Evolutionary conservation across 2,797 vertebrate genomes (phyloP).

Genomic region (Hydrolagus colliei): DNA sequence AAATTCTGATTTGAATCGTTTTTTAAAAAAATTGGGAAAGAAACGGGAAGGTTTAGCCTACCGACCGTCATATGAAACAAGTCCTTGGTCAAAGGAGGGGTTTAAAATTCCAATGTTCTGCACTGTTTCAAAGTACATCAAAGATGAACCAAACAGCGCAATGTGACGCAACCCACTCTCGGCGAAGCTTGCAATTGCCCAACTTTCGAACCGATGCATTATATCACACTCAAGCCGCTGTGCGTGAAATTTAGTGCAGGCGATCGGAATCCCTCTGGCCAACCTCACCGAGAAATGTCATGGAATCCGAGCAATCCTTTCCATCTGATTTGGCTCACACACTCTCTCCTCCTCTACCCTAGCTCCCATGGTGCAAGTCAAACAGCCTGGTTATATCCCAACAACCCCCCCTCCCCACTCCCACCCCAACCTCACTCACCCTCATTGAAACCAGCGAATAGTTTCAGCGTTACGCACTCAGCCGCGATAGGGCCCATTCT

Average conservation of each 20-base stretch:
- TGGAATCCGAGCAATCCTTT: background rate
- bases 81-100: background rate
- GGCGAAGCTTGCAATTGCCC: background rate
- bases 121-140: background rate
- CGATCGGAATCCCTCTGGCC: background rate
- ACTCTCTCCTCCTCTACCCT: too few relatives aligned
- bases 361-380: too few relatives aligned
- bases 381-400: too few relatives aligned
- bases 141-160: background rate
- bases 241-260: background rate
- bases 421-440: too few relatives aligned
- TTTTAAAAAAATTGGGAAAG: background rate
- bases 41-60: background rate
- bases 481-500: too few relatives aligned
- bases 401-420: too few relatives aligned
- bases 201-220: background rate
- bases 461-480: too few relatives aligned
- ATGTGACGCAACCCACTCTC: background rate
- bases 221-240: background rate
- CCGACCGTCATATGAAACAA: background rate
- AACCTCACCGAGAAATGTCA: background rate
- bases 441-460: too few relatives aligned
- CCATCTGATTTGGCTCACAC: background rate
- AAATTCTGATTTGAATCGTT: background rate
- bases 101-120: background rate